Evolutionary conservation across 1,140 invertebrate genomes (phyloP).

Genomic region (Thaumatotibia leucotreta): DNA sequence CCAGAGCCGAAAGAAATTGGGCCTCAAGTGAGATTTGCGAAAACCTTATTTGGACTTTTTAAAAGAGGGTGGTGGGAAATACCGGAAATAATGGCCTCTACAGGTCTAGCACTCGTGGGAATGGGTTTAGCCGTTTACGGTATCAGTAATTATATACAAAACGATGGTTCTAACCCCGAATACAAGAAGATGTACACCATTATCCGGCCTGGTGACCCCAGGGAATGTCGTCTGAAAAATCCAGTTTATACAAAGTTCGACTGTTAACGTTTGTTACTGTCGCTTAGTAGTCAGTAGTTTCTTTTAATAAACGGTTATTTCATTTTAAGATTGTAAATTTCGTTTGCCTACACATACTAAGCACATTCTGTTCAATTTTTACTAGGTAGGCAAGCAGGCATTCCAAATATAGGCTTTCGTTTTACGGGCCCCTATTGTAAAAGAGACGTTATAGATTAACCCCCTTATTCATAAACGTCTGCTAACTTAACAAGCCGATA

Average conservation of each 20-base stretch:
- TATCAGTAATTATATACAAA: constrained; percentile 53
- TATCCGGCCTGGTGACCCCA: constrained; percentile 69
- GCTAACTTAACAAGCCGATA: too few species aligned
- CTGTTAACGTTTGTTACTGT: constrained; percentile 22
- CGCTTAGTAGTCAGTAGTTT: too few species aligned
- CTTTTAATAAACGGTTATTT: too few species aligned
- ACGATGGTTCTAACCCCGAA: constrained; percentile 73
- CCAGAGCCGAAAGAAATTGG: constrained; percentile 45
- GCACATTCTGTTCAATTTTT: too few species aligned
- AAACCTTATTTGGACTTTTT: constrained; percentile 55
- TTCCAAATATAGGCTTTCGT: too few species aligned
- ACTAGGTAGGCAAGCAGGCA: too few species aligned
- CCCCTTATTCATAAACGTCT: too few species aligned
- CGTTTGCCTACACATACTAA: too few species aligned
- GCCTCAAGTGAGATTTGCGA: constrained; percentile 48
- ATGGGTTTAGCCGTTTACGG: constrained; percentile 48
- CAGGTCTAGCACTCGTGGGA: constrained; percentile 67
- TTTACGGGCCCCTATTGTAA: too few species aligned
- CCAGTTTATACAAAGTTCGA: constrained; percentile 46
- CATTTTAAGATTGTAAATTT: too few species aligned
- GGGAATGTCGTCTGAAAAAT: constrained; percentile 45
- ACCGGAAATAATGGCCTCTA: constrained; percentile 77
- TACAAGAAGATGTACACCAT: constrained; percentile 71
- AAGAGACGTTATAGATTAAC: too few species aligned
- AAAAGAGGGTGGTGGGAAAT: constrained; percentile 78